Evolutionary conservation across 2,888 invertebrate genomes (phyloP), one percentile per base, ranked within the genome.

Genomic region (Troides aeacus): DNA sequence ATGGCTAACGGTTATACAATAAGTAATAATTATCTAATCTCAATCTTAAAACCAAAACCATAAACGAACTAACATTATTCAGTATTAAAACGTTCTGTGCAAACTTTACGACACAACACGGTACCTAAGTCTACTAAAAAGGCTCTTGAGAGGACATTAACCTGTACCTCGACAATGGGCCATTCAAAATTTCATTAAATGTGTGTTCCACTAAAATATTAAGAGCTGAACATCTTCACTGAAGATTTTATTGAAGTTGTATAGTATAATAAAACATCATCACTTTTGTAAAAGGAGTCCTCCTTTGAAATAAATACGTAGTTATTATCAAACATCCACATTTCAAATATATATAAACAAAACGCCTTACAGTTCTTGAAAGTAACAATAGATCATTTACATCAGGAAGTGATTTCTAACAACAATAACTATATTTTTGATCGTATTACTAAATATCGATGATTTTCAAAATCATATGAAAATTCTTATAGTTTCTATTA

Each of bases 101-200:
- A 63, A 68, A 68, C 17, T 68, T 68, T 68, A 68, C 59, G 68
- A 68, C 59, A 53, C 36, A 21, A 46, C 39, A 24, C 17, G 57
- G 59, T 17, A 46, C 46, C 46, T 46, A 60, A 24, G 46, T 64
- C 68, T 53, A 50, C 46, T 53, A 60, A 64, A 68, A 68, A 17
- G 53, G 36, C 61, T 67, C 62, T 63, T 63, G 59, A 36, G 30
- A 60, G 68, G 50, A 64, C 68, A 68, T 64, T 59, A 68, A 64
- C 59, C 59, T 64, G 53, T 50, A 64, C 68, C 64, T 68, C 60
- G 53, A 64, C 50, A 64, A 68, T 64, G 50, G 60, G 63, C 36
- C 64, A 36, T 15, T 63, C 30, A 59, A 68, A 63, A 60, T 68
- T 68, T 64, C 60, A 64, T 68, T 64, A 64, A 68, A 68, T 59